Evolutionary conservation across 2,888 invertebrate genomes (phyloP).

Genomic region (Pseudoips prasinana): DNA sequence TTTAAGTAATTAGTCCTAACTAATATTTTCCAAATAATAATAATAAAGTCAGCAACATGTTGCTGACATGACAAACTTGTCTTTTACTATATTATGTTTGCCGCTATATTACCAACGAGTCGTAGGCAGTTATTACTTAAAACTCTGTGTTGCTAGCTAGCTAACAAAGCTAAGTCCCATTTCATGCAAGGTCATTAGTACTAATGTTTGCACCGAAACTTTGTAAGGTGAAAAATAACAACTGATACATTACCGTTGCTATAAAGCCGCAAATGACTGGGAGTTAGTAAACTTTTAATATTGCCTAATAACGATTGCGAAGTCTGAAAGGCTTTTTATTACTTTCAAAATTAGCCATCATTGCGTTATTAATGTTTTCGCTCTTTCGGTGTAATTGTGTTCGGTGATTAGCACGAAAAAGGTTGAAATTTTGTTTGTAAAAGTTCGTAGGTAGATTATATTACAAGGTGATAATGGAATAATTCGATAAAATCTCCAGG

Average conservation of each 20-base stretch:
- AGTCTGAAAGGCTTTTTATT: slow-evolving; percentile 28
- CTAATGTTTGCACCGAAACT: slow-evolving; percentile 57
- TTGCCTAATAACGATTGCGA: slow-evolving; percentile 26
- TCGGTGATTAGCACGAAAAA: not conserved
- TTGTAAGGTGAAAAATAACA: slow-evolving; percentile 57
- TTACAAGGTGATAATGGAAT: too few relatives aligned
- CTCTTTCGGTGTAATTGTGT: slow-evolving; percentile 2
- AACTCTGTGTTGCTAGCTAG: slow-evolving; percentile 56
- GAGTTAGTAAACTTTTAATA: slow-evolving; percentile 30
- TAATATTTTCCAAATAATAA: too few relatives aligned
- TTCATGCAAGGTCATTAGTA: slow-evolving; percentile 52
- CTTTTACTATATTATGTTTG: too few relatives aligned
- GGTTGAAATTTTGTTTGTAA: slow-evolving; percentile 1
- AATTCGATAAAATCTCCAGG: too few relatives aligned
- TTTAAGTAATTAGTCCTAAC: too few relatives aligned
- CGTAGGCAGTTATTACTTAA: too few relatives aligned
- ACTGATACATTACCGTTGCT: slow-evolving; percentile 52
- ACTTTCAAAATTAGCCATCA: slow-evolving; percentile 20
- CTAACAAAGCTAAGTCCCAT: slow-evolving; percentile 45
- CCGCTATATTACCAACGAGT: too few relatives aligned
- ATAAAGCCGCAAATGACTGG: slow-evolving; percentile 46
- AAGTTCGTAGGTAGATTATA: not conserved
- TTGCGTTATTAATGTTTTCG: slow-evolving; percentile 21
- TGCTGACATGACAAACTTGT: too few relatives aligned
- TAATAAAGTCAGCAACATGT: too few relatives aligned